Conservation (phyloP, 1,140 invertebrate species). For the Anastrepha obliqua region DNA sequence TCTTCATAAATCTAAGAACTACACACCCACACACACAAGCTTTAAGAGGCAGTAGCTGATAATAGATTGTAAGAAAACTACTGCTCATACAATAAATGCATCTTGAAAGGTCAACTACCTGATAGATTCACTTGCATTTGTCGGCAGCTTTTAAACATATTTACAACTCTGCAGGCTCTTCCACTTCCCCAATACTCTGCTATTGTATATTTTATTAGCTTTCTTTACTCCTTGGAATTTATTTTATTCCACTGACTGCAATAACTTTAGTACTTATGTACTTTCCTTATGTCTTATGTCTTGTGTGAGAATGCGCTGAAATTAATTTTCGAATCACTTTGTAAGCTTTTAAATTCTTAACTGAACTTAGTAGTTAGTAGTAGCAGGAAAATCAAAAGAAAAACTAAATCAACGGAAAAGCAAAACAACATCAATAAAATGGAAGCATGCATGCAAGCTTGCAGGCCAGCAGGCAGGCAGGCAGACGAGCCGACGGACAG, state of each 20-base stretch:
- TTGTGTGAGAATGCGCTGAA: conserved; percentile 33
- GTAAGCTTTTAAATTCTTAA: conserved; percentile 51
- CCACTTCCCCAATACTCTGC: neutral
- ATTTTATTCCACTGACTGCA: neutral
- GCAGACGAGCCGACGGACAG: neutral
- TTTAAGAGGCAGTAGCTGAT: no score
- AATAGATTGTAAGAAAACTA: no score
- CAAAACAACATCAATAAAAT: conserved; percentile 45
- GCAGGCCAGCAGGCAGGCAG: neutral
- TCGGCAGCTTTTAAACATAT: no score
- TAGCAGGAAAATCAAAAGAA: conserved; percentile 7
- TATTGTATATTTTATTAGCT: conserved; percentile 17
- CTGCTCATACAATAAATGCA: no score
- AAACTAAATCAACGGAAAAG: neutral
- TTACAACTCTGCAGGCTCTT: neutral
- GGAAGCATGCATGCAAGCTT: neutral
- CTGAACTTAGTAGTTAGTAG: conserved; percentile 34
- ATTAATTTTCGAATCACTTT: conserved; percentile 44
- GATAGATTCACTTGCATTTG: no score
- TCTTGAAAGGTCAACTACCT: no score
- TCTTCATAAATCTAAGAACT: no score
- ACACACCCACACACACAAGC: no score
- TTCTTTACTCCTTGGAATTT: neutral
- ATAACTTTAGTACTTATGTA: conserved; percentile 18
- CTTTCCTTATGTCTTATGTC: neutral